Evolutionary conservation across 1,140 invertebrate genomes (phyloP).

Genomic region (Drosophila cardini): DNA sequence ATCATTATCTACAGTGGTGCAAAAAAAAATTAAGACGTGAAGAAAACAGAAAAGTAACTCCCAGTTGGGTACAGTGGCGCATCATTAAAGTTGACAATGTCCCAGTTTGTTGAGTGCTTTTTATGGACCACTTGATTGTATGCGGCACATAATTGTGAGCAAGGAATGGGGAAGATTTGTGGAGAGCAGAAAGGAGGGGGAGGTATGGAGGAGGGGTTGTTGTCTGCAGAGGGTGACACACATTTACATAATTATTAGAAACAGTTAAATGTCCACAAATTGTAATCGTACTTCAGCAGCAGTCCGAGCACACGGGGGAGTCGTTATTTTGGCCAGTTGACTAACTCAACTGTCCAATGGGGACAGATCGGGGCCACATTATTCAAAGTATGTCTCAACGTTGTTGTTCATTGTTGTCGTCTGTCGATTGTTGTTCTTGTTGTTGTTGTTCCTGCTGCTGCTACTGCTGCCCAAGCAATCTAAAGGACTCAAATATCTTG

Average conservation of each 20-base stretch:
- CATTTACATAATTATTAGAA: slow-evolving; percentile 83
- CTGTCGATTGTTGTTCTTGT: not conserved
- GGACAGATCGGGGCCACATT: slow-evolving; percentile 50
- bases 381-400: slow-evolving; percentile 55
- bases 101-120: slow-evolving; percentile 52
- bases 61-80: slow-evolving; percentile 44
- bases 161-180: not conserved
- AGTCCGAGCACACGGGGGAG: slow-evolving; percentile 63
- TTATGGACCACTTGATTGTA: slow-evolving; percentile 60
- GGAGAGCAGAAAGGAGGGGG: not conserved
- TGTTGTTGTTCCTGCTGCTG: slow-evolving; percentile 11
- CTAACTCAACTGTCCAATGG: slow-evolving; percentile 22
- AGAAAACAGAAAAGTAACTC: slow-evolving; percentile 19
- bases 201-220: not conserved
- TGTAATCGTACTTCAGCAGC: slow-evolving; percentile 57
- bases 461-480: slow-evolving; percentile 66
- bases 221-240: slow-evolving; percentile 59
- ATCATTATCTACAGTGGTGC: slow-evolving; percentile 13
- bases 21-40: slow-evolving; percentile 2
- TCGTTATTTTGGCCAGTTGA: slow-evolving; percentile 55
- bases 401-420: not conserved
- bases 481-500: slow-evolving; percentile 62
- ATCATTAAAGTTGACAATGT: slow-evolving; percentile 77
- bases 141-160: slow-evolving; percentile 62
- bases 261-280: slow-evolving; percentile 83